These are phyloP conservation scores for Datnioides undecimradiatus DNA, from an alignment of 2,113 vertebrate species.

Conservation along the genomic window DNA sequence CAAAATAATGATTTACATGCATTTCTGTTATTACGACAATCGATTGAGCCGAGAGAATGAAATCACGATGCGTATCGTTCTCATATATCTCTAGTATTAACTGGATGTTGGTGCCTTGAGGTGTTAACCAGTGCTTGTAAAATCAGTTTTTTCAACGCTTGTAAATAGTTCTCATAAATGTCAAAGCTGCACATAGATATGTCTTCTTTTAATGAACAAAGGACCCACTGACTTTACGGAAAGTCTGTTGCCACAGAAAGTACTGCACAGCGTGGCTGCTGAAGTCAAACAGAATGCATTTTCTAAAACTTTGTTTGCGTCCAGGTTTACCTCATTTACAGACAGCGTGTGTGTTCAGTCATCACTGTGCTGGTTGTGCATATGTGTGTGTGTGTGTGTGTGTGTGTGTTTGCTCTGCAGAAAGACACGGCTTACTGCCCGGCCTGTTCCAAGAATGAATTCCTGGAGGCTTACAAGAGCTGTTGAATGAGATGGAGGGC, in stretches of 20 bases:
- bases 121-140: not conserved
- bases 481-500: conserved; percentile 82
- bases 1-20: not conserved
- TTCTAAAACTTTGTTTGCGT: not conserved
- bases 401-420: conserved; percentile 65
- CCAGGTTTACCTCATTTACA: conserved; percentile 35
- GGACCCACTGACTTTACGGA: not conserved
- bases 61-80: not conserved
- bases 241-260: not conserved
- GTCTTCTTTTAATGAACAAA: conserved; percentile 29
- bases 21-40: not conserved
- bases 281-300: not conserved
- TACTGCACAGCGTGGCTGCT: not conserved
- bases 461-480: conserved; percentile 82
- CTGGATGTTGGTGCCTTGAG: not conserved
- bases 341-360: conserved; percentile 38
- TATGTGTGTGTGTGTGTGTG: conserved; percentile 38
- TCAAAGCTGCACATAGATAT: not conserved
- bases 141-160: not conserved
- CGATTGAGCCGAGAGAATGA: not conserved
- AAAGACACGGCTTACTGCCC: conserved; percentile 74
- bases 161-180: not conserved
- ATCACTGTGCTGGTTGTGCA: conserved; percentile 11
- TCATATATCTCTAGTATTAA: not conserved
- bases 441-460: conserved; percentile 79